These are phyloP conservation scores for Daphoenositta chrysoptera DNA, from an alignment of 2,113 vertebrate genomes.

Conservation along the genomic window DNA sequence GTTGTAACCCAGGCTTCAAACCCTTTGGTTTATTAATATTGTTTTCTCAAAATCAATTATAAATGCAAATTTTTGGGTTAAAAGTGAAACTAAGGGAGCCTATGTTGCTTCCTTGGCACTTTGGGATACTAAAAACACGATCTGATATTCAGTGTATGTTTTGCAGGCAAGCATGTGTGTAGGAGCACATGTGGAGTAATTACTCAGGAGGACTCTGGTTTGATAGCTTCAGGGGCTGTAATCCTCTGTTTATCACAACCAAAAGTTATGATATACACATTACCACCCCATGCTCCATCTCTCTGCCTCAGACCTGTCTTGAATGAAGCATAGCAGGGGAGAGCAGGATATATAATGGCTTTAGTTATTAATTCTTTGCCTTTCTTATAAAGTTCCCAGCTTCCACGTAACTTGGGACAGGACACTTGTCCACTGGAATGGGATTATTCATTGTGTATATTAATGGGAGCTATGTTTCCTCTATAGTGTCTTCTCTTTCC, in stretches of 20 bases:
- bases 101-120: neutral
- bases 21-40: neutral
- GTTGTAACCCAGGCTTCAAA: neutral
- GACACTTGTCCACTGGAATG: neutral
- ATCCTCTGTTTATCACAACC: neutral
- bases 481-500: neutral
- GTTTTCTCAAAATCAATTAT: neutral
- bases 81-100: neutral
- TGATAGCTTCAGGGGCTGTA: neutral
- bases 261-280: neutral
- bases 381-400: neutral
- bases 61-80: neutral
- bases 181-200: neutral
- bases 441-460: neutral
- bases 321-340: neutral
- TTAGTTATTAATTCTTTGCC: neutral
- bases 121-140: neutral
- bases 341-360: neutral
- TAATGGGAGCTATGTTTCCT: neutral
- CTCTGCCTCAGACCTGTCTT: neutral
- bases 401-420: fast-evolving
- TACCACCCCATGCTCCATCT: neutral
- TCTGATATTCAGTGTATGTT: neutral
- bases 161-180: neutral
- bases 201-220: neutral